Evolutionary conservation across 2,888 invertebrate species (phyloP).

Genomic region (Notodonta ziczac): DNA sequence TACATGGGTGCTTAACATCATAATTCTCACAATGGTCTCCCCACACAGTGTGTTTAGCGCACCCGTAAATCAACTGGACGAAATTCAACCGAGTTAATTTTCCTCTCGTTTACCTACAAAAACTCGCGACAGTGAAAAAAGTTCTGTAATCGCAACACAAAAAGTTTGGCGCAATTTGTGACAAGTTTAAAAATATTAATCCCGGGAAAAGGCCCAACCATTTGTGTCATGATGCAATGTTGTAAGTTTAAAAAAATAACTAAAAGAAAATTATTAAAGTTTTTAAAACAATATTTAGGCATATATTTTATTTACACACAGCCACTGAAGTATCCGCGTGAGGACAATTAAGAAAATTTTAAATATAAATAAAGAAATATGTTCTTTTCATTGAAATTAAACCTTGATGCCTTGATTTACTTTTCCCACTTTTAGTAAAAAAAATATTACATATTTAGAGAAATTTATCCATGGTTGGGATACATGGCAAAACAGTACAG

Average conservation of each 20-base stretch:
- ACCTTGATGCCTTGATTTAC: no score
- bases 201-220: not conserved
- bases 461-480: not conserved
- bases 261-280: no score
- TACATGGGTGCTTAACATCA: not conserved
- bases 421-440: no score
- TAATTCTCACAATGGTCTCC: not conserved
- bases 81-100: slow-evolving; percentile 33
- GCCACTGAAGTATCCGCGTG: no score
- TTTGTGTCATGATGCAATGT: not conserved
- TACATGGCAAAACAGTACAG: slow-evolving; percentile 10
- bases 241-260: no score
- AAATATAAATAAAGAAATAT: no score
- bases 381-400: no score
- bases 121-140: slow-evolving; percentile 24
- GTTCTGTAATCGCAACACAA: slow-evolving; percentile 28
- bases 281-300: no score
- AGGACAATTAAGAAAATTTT: no score
- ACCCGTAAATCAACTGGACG: slow-evolving; percentile 30
- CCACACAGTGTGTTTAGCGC: not conserved
- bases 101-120: slow-evolving; percentile 33
- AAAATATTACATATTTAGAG: no score
- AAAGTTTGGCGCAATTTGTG: slow-evolving; percentile 16
- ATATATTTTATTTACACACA: no score
- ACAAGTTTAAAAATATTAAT: slow-evolving; percentile 24